Evolutionary conservation across 2,888 invertebrate genomes (phyloP).

Genomic region (Dryobota labecula): DNA sequence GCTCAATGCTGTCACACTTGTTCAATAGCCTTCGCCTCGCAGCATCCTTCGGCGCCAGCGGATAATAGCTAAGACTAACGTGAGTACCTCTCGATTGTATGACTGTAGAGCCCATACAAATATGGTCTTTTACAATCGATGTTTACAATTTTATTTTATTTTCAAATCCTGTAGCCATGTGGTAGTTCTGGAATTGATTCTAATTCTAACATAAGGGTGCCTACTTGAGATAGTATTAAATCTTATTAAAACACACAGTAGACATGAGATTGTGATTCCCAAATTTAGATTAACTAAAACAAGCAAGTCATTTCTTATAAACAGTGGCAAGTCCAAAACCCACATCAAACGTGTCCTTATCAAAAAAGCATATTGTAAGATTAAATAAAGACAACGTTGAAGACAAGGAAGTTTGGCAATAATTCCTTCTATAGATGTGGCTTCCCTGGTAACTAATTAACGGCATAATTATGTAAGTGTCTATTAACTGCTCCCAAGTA

Average conservation of each 20-base stretch:
- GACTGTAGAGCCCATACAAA: not conserved
- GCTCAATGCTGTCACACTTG: conserved; percentile 2
- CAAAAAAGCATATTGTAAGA: too few relatives aligned
- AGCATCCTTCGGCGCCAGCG: not conserved
- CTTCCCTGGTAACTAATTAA: too few relatives aligned
- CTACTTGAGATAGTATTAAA: not conserved
- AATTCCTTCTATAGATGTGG: too few relatives aligned
- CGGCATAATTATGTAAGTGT: too few relatives aligned
- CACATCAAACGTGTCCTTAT: too few relatives aligned
- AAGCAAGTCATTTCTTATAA: too few relatives aligned
- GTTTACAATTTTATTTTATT: not conserved
- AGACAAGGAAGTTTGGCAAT: too few relatives aligned
- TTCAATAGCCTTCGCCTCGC: conserved; percentile 9
- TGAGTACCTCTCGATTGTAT: not conserved
- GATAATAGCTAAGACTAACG: not conserved
- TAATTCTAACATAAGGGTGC: not conserved
- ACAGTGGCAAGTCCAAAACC: too few relatives aligned
- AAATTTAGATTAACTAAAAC: too few relatives aligned
- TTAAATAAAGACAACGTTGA: too few relatives aligned
- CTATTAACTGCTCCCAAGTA: too few relatives aligned
- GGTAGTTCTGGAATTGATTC: not conserved
- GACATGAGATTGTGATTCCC: too few relatives aligned
- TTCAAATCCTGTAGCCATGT: not conserved
- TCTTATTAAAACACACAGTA: not conserved
- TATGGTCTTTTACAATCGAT: not conserved